phyloP scores from a whole-genome alignment of 1,140 invertebrate genomes.

The Diorhabda carinulata region DNA sequence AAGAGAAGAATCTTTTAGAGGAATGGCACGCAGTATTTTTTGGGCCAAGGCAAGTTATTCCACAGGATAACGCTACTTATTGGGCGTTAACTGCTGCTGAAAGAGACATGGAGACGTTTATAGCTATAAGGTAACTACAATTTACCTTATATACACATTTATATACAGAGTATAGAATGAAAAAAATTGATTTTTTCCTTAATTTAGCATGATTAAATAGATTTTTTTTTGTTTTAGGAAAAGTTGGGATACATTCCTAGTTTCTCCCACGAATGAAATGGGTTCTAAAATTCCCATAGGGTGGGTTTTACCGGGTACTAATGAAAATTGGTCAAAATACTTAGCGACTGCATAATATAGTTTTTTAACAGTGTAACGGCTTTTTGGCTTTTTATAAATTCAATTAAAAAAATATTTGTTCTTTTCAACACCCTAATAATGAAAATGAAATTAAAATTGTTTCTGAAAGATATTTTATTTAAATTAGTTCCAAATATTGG shows the following conservation, averaged over 20 bases:
- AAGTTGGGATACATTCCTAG: conserved; percentile 48
- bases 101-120: conserved; percentile 42
- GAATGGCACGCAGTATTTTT: conserved; percentile 42
- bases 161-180: neutral
- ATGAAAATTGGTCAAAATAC: conserved; percentile 39
- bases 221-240: conserved; percentile 29
- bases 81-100: conserved; percentile 44
- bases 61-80: conserved; percentile 33
- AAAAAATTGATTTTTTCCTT: neutral
- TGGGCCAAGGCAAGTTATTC: conserved; percentile 31
- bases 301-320: conserved; percentile 40
- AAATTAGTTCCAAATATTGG: too few species aligned
- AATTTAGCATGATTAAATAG: neutral
- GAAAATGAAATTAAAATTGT: too few species aligned
- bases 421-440: too few species aligned
- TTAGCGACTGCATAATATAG: conserved; percentile 20
- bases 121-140: conserved; percentile 34
- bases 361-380: neutral
- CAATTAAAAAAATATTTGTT: neutral
- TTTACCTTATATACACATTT: neutral
- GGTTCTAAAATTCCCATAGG: conserved; percentile 44
- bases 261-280: conserved; percentile 26
- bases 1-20: conserved; percentile 34
- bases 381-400: conserved; percentile 4
- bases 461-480: too few species aligned